These are phyloP conservation scores for Sphaeridia pumilis DNA, from an alignment of 2,888 invertebrate genomes.

Conservation along the genomic window DNA sequence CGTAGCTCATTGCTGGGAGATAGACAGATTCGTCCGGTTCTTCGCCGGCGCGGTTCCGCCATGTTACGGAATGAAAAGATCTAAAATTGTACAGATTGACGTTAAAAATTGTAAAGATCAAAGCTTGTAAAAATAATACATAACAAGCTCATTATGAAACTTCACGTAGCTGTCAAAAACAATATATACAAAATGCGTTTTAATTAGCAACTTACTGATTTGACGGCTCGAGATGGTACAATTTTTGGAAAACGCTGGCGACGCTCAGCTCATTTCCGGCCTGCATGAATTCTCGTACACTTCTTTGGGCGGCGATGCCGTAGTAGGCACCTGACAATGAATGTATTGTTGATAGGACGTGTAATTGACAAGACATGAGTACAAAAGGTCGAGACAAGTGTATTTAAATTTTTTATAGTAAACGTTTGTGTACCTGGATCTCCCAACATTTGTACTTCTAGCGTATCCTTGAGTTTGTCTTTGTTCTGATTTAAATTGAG, in stretches of 20 bases:
- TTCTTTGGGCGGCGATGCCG: conserved; percentile 42
- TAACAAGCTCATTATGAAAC: no score
- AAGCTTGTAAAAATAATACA: no score
- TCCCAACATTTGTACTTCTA: conserved; percentile 43
- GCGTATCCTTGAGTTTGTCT: conserved; percentile 46
- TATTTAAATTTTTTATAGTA: background rate
- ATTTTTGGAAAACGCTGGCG: conserved; percentile 38
- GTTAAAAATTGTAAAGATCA: no score
- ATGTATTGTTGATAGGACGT: no score
- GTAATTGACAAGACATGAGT: no score
- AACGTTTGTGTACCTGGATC: conserved; percentile 39
- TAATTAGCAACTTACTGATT: conserved; percentile 34
- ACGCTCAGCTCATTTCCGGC: conserved; percentile 41
- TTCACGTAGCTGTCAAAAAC: no score
- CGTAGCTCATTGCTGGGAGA: conserved; percentile 43
- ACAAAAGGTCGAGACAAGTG: background rate
- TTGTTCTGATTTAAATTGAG: conserved; percentile 46
- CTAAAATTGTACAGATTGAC: no score
- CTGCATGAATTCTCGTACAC: conserved; percentile 37
- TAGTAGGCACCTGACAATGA: conserved; percentile 44
- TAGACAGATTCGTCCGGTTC: conserved; percentile 38
- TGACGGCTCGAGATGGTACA: conserved; percentile 38
- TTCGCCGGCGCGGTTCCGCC: conserved; percentile 37
- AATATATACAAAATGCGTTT: background rate
- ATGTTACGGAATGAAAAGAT: conserved; percentile 37